phyloP scores from a whole-genome alignment of 1,140 invertebrate genomes.

The Sarcophaga peregrina region DNA sequence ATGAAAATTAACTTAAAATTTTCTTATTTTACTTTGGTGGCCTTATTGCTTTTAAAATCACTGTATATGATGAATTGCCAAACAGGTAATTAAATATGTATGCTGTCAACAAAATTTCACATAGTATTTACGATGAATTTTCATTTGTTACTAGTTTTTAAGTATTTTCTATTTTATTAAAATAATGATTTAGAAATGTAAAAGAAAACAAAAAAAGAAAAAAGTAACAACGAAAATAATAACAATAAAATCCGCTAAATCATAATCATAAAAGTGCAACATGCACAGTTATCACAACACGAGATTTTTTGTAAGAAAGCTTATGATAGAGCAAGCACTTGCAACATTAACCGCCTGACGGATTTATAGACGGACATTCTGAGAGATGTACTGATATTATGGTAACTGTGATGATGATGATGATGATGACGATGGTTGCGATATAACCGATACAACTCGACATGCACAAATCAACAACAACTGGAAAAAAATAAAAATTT shows the following conservation, averaged over 20 bases:
- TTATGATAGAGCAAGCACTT: background rate
- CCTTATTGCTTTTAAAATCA: no score
- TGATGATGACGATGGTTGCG: background rate
- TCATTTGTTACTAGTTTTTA: background rate
- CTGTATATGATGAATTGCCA: background rate
- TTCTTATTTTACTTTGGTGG: no score
- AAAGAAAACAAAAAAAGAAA: background rate
- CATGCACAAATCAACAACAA: background rate
- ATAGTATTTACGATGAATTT: background rate
- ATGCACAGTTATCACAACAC: slow-evolving; percentile 24
- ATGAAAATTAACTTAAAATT: no score
- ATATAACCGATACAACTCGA: background rate
- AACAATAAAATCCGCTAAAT: slow-evolving; percentile 22
- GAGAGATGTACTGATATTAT: background rate
- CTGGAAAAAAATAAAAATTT: background rate
- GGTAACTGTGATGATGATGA: background rate
- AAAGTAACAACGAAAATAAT: background rate
- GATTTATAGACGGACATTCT: background rate
- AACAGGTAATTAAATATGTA: background rate
- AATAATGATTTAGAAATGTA: background rate
- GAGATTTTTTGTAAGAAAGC: background rate
- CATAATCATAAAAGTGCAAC: slow-evolving; percentile 18
- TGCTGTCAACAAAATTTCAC: background rate
- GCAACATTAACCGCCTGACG: background rate
- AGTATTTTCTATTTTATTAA: background rate